A percentile compares a stretch with the other conserved stretches of the same genome.
Evolutionary conservation across 2,888 invertebrate genomes (phyloP).

Genomic region (Zaprionus lineosus): DNA sequence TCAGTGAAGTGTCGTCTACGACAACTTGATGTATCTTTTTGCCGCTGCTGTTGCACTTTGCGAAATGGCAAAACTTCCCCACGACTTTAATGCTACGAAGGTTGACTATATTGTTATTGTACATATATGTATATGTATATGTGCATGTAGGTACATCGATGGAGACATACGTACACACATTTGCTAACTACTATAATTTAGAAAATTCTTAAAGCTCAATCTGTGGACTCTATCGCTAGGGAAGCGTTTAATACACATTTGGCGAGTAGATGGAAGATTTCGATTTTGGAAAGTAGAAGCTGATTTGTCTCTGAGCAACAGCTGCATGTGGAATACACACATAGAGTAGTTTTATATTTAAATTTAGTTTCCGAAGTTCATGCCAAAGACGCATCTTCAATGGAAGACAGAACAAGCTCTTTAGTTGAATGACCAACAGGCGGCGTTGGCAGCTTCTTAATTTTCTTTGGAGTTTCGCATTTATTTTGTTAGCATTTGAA

Average conservation of each 20-base stretch:
- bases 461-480: slow-evolving; percentile 49
- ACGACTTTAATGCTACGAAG: slow-evolving; percentile 28
- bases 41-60: slow-evolving; percentile 65
- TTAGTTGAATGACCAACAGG: slow-evolving; percentile 45
- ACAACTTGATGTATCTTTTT: slow-evolving; percentile 73
- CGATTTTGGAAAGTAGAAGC: slow-evolving; percentile 35
- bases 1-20: slow-evolving; percentile 60
- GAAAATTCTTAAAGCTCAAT: too few species aligned
- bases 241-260: not conserved
- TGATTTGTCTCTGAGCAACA: slow-evolving; percentile 54
- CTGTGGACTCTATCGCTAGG: too few species aligned
- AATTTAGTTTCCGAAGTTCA: slow-evolving; percentile 66
- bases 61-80: slow-evolving; percentile 70
- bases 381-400: slow-evolving; percentile 46
- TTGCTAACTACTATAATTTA: too few species aligned
- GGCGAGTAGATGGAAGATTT: slow-evolving; percentile 35
- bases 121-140: too few species aligned
- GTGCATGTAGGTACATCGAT: too few species aligned
- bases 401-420: slow-evolving; percentile 48
- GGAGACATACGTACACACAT: too few species aligned
- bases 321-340: slow-evolving; percentile 40
- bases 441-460: slow-evolving; percentile 40
- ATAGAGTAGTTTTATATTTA: slow-evolving; percentile 70
- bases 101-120: slow-evolving; percentile 10
- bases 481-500: slow-evolving; percentile 71